Percentiles rank a stretch among this genome's conserved stretches.
These are phyloP conservation scores for Pandemis corylana DNA, from an alignment of 2,888 invertebrate genomes.

Conservation along the genomic window DNA sequence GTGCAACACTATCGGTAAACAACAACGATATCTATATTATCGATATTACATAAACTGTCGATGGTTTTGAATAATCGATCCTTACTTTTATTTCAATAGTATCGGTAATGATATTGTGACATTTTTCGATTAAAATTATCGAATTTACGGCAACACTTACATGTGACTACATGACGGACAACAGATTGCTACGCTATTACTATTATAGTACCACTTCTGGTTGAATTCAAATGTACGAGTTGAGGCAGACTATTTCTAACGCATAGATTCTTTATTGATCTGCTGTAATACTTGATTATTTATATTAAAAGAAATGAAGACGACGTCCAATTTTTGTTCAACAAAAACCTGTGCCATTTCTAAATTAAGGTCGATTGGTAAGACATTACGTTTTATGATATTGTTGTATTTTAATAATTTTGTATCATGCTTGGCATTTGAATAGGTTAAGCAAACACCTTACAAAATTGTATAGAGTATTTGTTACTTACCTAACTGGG, in stretches of 20 bases:
- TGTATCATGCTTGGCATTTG: constrained; percentile 34
- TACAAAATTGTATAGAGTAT: constrained; percentile 16
- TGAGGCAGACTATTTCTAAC: constrained; percentile 12
- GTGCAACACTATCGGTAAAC: too few relatives aligned
- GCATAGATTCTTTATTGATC: background rate
- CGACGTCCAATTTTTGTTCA: constrained; percentile 51
- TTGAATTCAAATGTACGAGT: background rate
- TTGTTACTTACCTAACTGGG: constrained; percentile 10
- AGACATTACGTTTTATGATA: constrained; percentile 34
- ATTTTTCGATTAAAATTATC: too few relatives aligned
- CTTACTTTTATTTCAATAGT: too few relatives aligned
- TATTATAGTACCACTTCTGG: background rate
- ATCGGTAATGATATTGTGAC: too few relatives aligned
- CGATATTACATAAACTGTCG: too few relatives aligned
- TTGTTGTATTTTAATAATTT: constrained; percentile 37
- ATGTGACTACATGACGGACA: background rate
- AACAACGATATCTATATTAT: too few relatives aligned
- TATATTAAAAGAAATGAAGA: constrained; percentile 31
- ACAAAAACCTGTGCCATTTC: constrained; percentile 63
- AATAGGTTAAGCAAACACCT: constrained; percentile 22
- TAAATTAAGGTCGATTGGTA: constrained; percentile 48
- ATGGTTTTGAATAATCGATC: too few relatives aligned
- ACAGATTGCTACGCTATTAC: background rate
- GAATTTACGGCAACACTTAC: background rate
- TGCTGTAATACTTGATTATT: constrained; percentile 28